phyloP scores from a whole-genome alignment of 2,888 invertebrate genomes.

The Eupithecia pulchellata region DNA sequence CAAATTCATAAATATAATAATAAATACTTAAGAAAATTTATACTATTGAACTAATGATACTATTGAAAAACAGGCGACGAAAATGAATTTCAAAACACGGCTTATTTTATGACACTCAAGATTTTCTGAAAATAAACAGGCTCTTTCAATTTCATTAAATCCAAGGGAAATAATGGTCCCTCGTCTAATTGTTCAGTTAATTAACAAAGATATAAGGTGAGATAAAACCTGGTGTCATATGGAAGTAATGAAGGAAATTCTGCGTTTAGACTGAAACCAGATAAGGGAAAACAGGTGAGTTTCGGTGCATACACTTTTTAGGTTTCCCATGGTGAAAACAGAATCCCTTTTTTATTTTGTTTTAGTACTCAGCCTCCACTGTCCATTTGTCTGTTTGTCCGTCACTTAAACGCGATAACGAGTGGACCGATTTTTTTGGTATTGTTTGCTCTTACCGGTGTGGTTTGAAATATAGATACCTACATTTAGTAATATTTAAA shows the following conservation, averaged over 20 bases:
- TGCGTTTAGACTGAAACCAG: constrained; percentile 6
- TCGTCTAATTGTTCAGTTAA: constrained; percentile 25
- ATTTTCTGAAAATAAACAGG: constrained; percentile 9
- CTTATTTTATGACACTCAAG: not conserved
- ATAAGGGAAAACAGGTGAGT: not conserved
- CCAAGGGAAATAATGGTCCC: constrained; percentile 9
- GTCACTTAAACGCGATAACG: too few relatives aligned
- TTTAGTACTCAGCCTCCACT: too few relatives aligned
- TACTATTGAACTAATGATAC: not conserved
- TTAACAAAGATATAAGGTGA: constrained; percentile 20
- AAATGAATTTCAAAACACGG: not conserved
- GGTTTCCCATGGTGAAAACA: too few relatives aligned
- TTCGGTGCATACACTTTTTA: not conserved
- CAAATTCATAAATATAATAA: too few relatives aligned
- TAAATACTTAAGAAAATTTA: not conserved
- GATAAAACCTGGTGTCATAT: constrained; percentile 17
- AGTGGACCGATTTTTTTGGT: too few relatives aligned
- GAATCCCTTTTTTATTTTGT: too few relatives aligned
- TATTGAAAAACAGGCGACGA: not conserved
- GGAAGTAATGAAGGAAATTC: constrained; percentile 11
- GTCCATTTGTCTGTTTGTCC: too few relatives aligned
- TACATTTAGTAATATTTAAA: too few relatives aligned
- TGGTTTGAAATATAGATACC: too few relatives aligned
- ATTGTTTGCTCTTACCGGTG: too few relatives aligned
- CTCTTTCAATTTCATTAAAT: constrained; percentile 24